Evolutionary conservation across 2,797 vertebrate genomes (phyloP), one percentile per base, ranked within the genome.

Genomic region (Cyprinella venusta): DNA sequence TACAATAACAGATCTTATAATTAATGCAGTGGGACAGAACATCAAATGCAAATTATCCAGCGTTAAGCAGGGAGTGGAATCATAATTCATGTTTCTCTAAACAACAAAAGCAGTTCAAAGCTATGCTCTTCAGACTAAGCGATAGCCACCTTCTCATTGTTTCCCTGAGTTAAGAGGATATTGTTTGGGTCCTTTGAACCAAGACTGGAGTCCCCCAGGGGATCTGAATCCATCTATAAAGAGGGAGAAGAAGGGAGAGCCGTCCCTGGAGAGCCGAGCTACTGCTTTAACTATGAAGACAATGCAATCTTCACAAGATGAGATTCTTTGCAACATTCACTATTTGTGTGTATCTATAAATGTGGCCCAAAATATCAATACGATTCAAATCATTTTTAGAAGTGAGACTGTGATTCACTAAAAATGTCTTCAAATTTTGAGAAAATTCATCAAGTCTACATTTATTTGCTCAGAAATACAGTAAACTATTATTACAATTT

Each of bases 141-240:
- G 26, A 68, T 64, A 24, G 69, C 36, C 48, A 65, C 74, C 59
- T 24, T 70, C 26, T 72, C 33, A 2, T 15, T n/a, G 33, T 64
- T 81, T 63, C 33, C 64, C n/a, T 4, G 26, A 56, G 33, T 64
- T 63, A 71, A 56, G 36, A 74, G 52, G 24, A 67, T 30, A 33
- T 40, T 81, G 85, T 84, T 74, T 74, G 13, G 54, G 33, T 45
- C 54, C 70, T 79, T 33, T 76, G 52, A 81, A 59, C 78, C 63
- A 80, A 76, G 42, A 68, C 81, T 64, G 54, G 52, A 76, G 61
- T 68, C 75, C 79, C 59, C 75, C 36, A 19, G 24, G 50, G 84
- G 79, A 64, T 9, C 48, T 63, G 26, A 81, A 70, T 54, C 72
- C 24, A 69, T 76, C 84, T 71, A 81, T 76, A 77, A 85, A 88